phyloP scores from a whole-genome alignment of 2,113 vertebrate species.

The Holacanthus passer region DNA sequence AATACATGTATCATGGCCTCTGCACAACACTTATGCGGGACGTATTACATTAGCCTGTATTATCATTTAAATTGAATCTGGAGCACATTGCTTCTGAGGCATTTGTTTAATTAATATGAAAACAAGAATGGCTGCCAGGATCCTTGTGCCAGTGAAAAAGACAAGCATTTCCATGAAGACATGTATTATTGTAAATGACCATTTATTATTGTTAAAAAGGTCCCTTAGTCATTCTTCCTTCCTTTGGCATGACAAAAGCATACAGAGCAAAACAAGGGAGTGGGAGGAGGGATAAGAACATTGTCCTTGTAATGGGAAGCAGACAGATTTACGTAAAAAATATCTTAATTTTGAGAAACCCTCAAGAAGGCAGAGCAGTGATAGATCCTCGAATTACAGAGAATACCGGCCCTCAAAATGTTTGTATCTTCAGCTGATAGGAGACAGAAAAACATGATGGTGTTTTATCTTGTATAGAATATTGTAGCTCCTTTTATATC shows the following conservation, averaged over 20 bases:
- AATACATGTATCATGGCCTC: not conserved
- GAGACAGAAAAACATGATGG: not conserved
- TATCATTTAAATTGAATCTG: slow-evolving; percentile 19
- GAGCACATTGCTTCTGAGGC: slow-evolving; percentile 5
- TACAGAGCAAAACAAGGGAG: not conserved
- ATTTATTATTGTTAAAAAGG: not conserved
- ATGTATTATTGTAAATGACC: not conserved
- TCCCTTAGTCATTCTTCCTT: not conserved
- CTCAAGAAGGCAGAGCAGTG: not conserved
- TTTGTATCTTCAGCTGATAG: not conserved
- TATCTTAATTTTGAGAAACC: not conserved
- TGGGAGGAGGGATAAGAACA: not conserved
- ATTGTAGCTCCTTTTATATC: not conserved
- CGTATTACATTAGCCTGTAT: not conserved
- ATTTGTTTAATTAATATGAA: slow-evolving; percentile 18
- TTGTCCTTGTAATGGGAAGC: not conserved
- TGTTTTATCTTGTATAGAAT: not conserved
- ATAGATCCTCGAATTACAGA: not conserved
- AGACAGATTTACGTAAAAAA: not conserved
- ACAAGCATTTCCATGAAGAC: not conserved
- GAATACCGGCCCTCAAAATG: not conserved
- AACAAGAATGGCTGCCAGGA: not conserved
- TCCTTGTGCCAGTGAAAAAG: not conserved
- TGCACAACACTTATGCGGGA: not conserved
- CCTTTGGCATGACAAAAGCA: not conserved